A percentile compares a stretch with the other conserved stretches of the same genome.
phyloP scores from a whole-genome alignment of 1,140 invertebrate species.

The Pseudomyrmex cubaensis region DNA sequence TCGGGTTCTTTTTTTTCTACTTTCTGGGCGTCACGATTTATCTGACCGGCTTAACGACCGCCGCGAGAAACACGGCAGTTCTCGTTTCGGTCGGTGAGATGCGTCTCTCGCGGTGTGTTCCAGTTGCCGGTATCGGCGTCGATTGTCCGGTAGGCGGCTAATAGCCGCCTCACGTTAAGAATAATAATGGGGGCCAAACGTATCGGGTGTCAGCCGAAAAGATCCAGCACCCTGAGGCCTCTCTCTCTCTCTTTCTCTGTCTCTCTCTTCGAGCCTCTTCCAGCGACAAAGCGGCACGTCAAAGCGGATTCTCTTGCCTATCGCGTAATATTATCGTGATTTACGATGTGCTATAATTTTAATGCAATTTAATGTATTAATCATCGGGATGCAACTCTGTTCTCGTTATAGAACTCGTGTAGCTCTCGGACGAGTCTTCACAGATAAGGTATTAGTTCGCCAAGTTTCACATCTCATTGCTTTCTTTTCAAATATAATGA shows the following conservation, averaged over 20 bases:
- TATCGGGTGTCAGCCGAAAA: conserved; percentile 30
- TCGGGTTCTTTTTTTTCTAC: background rate
- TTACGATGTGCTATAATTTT: conserved; percentile 35
- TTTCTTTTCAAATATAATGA: no score
- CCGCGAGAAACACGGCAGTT: background rate
- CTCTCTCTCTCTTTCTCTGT: background rate
- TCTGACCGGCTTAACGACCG: conserved; percentile 20
- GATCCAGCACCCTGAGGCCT: background rate
- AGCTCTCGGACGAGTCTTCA: background rate
- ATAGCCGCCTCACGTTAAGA: conserved; percentile 22
- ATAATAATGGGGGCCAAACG: conserved; percentile 35
- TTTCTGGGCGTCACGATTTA: background rate
- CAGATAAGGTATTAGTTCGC: no score
- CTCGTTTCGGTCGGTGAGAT: conserved; percentile 8
- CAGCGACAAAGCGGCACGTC: conserved; percentile 5
- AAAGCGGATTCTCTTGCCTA: background rate
- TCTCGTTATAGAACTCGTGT: background rate
- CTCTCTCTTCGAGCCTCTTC: background rate
- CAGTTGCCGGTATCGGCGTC: background rate
- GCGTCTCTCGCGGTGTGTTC: conserved; percentile 10
- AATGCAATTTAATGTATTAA: conserved; percentile 40
- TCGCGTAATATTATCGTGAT: conserved; percentile 29
- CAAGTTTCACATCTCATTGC: no score
- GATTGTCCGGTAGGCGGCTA: conserved; percentile 32
- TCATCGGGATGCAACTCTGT: background rate